These are phyloP conservation scores for Pygathrix nemaeus DNA, from an alignment of 2,113 vertebrate genomes.

Conservation along the genomic window DNA sequence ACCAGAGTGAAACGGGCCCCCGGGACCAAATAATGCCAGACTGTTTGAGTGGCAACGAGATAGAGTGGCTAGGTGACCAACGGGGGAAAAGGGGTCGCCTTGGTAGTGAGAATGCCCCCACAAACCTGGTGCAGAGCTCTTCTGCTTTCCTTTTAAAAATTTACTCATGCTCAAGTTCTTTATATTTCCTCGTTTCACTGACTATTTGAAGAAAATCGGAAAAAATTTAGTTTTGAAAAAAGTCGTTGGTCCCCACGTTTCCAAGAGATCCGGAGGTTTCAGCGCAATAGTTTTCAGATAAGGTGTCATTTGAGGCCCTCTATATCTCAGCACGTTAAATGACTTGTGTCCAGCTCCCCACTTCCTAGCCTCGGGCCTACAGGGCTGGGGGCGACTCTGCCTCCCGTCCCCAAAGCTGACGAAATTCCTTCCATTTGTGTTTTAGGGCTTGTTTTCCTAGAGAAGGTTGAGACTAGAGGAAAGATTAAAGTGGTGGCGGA, in stretches of 20 bases:
- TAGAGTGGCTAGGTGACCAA: slow-evolving; percentile 57
- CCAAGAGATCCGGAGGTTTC: neutral
- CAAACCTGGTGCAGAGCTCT: neutral
- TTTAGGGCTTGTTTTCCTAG: neutral
- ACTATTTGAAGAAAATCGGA: neutral
- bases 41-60: slow-evolving; percentile 56
- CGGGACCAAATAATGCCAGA: slow-evolving; percentile 45
- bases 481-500: neutral
- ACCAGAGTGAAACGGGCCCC: slow-evolving; percentile 75
- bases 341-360: neutral
- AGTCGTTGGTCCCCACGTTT: neutral
- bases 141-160: neutral
- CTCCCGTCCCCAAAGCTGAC: rapidly evolving
- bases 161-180: neutral
- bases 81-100: slow-evolving; percentile 19
- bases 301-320: neutral
- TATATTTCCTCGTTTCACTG: neutral
- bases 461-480: neutral
- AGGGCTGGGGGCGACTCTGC: neutral
- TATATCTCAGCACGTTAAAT: neutral
- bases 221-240: slow-evolving; percentile 2
- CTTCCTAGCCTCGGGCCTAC: neutral
- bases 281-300: neutral
- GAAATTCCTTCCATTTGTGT: neutral
- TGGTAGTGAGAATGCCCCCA: neutral